Percentiles rank a stretch among this genome's conserved stretches.
Evolutionary conservation across 2,113 vertebrate genomes (phyloP).

Genomic region (Ophthalmolycus amberensis): DNA sequence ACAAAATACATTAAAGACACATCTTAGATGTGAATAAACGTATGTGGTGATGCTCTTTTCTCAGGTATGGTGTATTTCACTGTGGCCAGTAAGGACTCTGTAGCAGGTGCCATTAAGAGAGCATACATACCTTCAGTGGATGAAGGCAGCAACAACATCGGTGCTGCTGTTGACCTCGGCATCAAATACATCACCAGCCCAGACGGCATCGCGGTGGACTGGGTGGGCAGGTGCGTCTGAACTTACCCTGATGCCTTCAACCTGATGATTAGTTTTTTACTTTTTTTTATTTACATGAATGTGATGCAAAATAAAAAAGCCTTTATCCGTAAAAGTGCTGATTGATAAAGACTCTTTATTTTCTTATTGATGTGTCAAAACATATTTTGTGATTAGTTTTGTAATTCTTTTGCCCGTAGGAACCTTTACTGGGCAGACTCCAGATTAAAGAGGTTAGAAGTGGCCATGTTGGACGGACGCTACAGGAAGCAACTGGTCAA

Average conservation of each 20-base stretch:
- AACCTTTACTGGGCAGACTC: slow-evolving; percentile 96
- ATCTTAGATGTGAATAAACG: neutral
- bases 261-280: neutral
- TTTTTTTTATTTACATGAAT: neutral
- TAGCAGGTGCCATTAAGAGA: slow-evolving; percentile 90
- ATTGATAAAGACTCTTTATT: neutral
- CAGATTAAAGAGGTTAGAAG: slow-evolving; percentile 87
- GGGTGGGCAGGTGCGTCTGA: slow-evolving; percentile 90
- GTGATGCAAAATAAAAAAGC: neutral
- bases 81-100: slow-evolving; percentile 83
- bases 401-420: slow-evolving; percentile 68
- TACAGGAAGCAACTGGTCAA: slow-evolving; percentile 92
- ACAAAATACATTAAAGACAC: neutral
- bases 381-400: slow-evolving; percentile 1
- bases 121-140: slow-evolving; percentile 91
- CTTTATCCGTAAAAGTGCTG: neutral
- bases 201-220: slow-evolving; percentile 94
- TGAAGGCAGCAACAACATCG: slow-evolving; percentile 88
- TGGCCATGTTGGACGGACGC: slow-evolving; percentile 91
- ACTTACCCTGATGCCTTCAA: neutral
- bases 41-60: neutral
- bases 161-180: slow-evolving; percentile 85
- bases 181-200: slow-evolving; percentile 90
- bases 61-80: slow-evolving; percentile 93
- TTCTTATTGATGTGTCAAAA: neutral